phyloP scores from a whole-genome alignment of 1,140 invertebrate species.

The Pseudomyrmex sp. region DNA sequence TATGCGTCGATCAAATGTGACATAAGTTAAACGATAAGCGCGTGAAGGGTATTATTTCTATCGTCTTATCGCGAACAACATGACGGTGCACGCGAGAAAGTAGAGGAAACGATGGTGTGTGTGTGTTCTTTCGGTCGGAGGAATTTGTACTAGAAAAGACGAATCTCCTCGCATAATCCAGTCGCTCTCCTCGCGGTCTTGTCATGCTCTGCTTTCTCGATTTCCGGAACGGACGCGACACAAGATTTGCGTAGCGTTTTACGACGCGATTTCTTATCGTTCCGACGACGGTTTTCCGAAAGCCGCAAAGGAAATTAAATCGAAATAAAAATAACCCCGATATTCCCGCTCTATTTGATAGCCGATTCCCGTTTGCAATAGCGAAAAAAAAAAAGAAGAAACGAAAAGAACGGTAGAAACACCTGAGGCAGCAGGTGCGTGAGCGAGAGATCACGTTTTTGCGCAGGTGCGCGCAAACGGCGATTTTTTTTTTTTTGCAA shows the following conservation, averaged over 20 bases:
- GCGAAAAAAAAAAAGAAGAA: not conserved
- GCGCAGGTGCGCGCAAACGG: not conserved
- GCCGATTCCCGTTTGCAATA: not conserved
- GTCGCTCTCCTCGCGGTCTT: constrained; percentile 61
- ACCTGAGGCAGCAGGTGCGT: constrained; percentile 35
- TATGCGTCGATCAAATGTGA: not conserved
- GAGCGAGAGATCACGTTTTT: constrained; percentile 45
- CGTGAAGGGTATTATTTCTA: constrained; percentile 7
- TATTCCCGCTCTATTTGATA: not conserved
- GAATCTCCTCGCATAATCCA: constrained; percentile 64
- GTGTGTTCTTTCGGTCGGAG: constrained; percentile 16
- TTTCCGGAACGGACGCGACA: constrained; percentile 62
- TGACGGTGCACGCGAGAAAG: constrained; percentile 49
- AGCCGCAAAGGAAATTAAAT: not conserved
- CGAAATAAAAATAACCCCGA: not conserved
- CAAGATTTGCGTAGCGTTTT: constrained; percentile 56
- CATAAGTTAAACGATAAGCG: constrained; percentile 7
- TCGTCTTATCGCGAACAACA: not conserved
- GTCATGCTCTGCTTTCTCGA: constrained; percentile 77
- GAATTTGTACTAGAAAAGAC: constrained; percentile 61
- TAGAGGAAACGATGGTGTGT: constrained; percentile 44
- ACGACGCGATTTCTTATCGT: not conserved
- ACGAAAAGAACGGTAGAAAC: constrained; percentile 9
- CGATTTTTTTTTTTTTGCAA: too few species aligned
- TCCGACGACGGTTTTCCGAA: not conserved